A percentile compares a stretch with the other conserved stretches of the same genome.
phyloP scores from a whole-genome alignment of 2,888 invertebrate genomes.

The Chaetoderma sp. region DNA sequence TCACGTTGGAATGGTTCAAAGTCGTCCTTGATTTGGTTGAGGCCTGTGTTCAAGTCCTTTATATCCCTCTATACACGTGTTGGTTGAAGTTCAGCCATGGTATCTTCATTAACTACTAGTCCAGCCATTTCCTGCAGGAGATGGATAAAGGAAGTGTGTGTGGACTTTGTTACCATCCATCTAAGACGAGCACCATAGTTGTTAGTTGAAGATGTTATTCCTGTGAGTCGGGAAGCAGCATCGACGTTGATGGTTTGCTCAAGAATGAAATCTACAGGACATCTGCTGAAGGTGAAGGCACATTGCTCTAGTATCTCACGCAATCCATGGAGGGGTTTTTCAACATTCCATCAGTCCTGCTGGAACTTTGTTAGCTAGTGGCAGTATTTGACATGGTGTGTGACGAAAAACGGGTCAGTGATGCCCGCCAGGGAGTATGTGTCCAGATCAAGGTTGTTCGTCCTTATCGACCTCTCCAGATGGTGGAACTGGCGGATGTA shows the following conservation, averaged over 20 bases:
- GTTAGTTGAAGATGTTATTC: constrained; percentile 18
- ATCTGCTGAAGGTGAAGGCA: constrained; percentile 22
- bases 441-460: constrained; percentile 34
- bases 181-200: constrained; percentile 3
- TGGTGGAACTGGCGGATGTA: constrained; percentile 21
- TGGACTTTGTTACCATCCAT: constrained; percentile 21
- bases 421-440: constrained; percentile 15
- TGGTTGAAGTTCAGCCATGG: no score
- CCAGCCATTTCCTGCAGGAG: no score
- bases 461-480: constrained; percentile 14
- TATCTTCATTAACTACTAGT: no score
- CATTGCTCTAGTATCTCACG: constrained; percentile 14
- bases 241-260: constrained; percentile 30
- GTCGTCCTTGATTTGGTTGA: neutral
- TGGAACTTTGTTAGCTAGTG: constrained; percentile 36
- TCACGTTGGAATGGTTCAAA: constrained; percentile 18
- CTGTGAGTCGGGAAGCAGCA: constrained; percentile 27
- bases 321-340: constrained; percentile 22
- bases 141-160: no score
- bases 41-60: no score
- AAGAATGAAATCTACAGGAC: constrained; percentile 24
- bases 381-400: constrained; percentile 31
- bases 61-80: no score
- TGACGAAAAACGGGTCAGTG: constrained; percentile 32
- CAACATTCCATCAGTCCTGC: constrained; percentile 29